Evolutionary conservation across 2,888 invertebrate species (phyloP), one percentile per base, ranked within the genome.

Genomic region (Quadroppia sp.): DNA sequence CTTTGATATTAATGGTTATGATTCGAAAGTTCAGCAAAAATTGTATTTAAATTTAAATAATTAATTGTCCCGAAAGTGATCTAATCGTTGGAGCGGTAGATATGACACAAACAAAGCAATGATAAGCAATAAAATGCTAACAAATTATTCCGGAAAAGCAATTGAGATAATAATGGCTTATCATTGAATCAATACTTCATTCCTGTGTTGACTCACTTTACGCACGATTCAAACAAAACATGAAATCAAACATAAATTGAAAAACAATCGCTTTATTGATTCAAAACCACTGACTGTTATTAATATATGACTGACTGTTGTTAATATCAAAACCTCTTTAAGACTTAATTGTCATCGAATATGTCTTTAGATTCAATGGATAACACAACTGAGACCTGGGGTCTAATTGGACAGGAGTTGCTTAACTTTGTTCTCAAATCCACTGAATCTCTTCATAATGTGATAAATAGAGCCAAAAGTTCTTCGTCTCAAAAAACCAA

Each of bases 371-470:
- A 61, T 61, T 32, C 1, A 13, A n/a, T 6, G 17, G 59, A 61
- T 32, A 30, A 32, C 25, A 61, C 30, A n/a, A 32, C 59, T 32
- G 67, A 67, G 40, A 36, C 23, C n/a, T 67, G 40, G 67, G 20
- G n/a, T 23, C 67, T 67, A 20, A 40, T 40, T 1, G 67, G 67
- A 42, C 67, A 67, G 32, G 67, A 67, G 42, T 67, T 67, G 25
- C 17, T 42, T 40, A 36, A 67, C 7, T 67, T 67, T 42, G 67
- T 67, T 6, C 20, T 67, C 13, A 67, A 67, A 42, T 42, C 67
- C 9, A 67, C 17, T 67, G 40, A 67, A 67, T 67, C 67, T 67
- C 67, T 67, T n/a, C 67, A 67, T 67, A 67, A 67, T 67, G 67
- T 67, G 20, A 67, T 67, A n/a, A 67, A 67, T 42, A 40, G 13